Evolutionary conservation across 2,113 vertebrate genomes (phyloP).

Genomic region (Sprattus sprattus): DNA sequence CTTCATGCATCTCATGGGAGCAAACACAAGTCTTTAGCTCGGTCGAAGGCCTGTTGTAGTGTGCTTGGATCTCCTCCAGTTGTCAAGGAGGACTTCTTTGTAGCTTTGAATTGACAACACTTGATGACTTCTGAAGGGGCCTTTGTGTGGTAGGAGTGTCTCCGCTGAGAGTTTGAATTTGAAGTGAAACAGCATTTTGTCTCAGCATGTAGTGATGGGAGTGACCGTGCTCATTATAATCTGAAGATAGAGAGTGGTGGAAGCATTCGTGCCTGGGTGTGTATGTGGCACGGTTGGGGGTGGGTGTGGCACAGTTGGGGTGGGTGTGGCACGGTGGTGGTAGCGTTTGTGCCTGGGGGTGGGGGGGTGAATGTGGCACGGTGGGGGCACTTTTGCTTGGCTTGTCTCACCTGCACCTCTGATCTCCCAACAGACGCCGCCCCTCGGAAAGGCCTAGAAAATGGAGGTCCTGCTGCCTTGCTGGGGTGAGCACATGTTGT

Average conservation of each 20-base stretch:
- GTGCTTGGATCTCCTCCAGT: neutral
- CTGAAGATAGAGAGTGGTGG: no score
- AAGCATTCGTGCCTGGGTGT: neutral
- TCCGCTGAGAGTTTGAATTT: neutral
- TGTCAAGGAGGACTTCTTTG: neutral
- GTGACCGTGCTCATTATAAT: no score
- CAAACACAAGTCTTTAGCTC: neutral
- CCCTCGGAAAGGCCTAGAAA: constrained; percentile 75
- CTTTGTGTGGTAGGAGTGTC: neutral
- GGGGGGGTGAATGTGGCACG: neutral
- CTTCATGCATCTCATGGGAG: neutral
- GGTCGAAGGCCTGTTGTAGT: neutral
- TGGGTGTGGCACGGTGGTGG: neutral
- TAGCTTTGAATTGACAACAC: neutral
- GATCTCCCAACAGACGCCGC: constrained; percentile 48
- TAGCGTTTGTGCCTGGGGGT: no score
- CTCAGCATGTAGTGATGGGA: neutral
- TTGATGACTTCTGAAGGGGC: neutral
- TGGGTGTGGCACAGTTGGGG: neutral
- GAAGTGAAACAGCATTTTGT: neutral
- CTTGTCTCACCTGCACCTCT: neutral
- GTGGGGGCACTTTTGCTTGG: neutral
- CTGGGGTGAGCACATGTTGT: constrained; percentile 54
- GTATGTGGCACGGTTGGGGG: no score
- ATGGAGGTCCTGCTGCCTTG: constrained; percentile 64